These are phyloP conservation scores for Paracentrotus lividus DNA, from an alignment of 53 echinoderm and acorn worm species.

Conservation along the genomic window DNA sequence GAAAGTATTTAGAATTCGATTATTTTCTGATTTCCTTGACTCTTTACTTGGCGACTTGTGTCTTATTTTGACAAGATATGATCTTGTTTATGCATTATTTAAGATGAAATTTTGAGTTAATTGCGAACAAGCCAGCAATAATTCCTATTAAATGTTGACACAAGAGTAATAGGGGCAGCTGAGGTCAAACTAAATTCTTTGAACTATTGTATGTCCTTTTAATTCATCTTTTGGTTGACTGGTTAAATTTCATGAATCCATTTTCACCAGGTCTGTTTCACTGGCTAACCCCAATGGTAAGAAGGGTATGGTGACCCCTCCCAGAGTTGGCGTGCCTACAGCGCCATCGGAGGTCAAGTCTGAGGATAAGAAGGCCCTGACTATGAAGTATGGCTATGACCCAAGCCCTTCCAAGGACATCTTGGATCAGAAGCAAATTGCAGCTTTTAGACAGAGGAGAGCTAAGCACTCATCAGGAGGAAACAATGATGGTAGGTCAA, in stretches of 20 bases:
- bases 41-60: too few relatives aligned
- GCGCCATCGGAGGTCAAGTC: neutral
- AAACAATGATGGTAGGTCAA: neutral
- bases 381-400: constrained; percentile 86
- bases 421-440: constrained; percentile 75
- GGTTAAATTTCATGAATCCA: neutral
- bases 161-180: too few relatives aligned
- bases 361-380: neutral
- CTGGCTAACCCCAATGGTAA: neutral
- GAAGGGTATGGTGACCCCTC: neutral
- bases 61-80: too few relatives aligned
- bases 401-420: constrained; percentile 82
- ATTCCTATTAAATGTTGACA: too few relatives aligned
- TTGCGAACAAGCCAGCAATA: too few relatives aligned
- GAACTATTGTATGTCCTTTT: too few relatives aligned
- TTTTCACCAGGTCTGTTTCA: constrained; percentile 44
- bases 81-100: too few relatives aligned
- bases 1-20: too few relatives aligned
- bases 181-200: too few relatives aligned
- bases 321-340: neutral
- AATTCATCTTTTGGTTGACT: neutral
- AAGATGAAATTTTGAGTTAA: too few relatives aligned
- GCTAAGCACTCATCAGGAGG: neutral
- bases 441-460: constrained; percentile 73
- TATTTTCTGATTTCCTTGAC: too few relatives aligned